phyloP scores from a whole-genome alignment of 2,888 invertebrate genomes.

The Nudaria mundana region DNA sequence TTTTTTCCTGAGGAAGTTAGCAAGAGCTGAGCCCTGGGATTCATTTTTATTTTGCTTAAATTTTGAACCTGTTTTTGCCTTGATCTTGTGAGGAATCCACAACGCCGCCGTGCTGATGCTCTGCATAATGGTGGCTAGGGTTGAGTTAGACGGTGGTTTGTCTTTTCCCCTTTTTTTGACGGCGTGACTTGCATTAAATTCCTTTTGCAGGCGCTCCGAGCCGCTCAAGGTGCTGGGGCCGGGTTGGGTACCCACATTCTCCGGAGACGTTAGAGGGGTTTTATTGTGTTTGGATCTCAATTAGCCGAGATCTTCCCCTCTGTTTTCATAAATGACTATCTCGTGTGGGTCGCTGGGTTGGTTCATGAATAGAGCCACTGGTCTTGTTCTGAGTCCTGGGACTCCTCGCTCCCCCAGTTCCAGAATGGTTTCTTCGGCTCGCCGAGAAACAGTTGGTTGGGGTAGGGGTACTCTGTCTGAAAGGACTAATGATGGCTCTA shows the following conservation, averaged over 20 bases:
- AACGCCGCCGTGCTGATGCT: background rate
- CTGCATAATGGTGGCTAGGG: background rate
- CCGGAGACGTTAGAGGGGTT: no score
- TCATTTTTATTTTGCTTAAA: background rate
- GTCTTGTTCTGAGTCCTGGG: background rate
- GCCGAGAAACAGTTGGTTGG: background rate
- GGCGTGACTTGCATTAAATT: background rate
- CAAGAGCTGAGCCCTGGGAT: background rate
- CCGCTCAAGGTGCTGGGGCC: no score
- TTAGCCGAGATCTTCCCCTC: no score
- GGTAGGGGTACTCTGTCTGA: background rate
- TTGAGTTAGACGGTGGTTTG: background rate
- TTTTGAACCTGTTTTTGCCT: no score
- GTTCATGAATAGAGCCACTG: slow-evolving; percentile 5
- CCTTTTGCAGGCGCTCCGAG: background rate
- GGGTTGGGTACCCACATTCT: no score
- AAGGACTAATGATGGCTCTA: background rate
- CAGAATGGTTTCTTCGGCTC: background rate
- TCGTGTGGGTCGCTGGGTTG: background rate
- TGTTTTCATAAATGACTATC: background rate
- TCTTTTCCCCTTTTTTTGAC: background rate
- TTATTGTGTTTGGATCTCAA: no score
- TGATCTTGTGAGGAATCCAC: background rate
- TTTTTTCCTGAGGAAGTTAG: background rate
- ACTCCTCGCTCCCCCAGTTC: background rate